Conservation (phyloP, 2,113 vertebrate genomes). For the Empidonax traillii region DNA sequence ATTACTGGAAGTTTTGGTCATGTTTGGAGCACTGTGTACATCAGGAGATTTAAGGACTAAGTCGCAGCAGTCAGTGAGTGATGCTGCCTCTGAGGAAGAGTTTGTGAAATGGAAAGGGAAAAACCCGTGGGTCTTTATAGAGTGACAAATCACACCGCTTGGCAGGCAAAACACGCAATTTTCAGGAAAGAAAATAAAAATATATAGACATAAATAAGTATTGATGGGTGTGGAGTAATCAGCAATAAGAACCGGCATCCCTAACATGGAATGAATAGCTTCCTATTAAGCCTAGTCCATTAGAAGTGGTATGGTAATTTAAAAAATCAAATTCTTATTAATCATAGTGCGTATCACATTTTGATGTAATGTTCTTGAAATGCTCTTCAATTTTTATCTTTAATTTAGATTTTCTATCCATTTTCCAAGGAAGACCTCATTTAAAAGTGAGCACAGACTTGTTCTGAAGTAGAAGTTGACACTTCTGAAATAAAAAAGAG, state of each 20-base stretch:
- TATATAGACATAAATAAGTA: background rate
- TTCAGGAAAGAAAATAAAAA: slow-evolving; percentile 26
- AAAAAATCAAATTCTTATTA: background rate
- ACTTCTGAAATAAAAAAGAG: background rate
- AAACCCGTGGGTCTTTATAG: background rate
- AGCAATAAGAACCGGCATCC: background rate
- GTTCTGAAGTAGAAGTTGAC: background rate
- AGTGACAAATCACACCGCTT: background rate
- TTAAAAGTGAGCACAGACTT: background rate
- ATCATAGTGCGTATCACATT: background rate
- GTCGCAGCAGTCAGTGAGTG: background rate
- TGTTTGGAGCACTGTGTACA: rapidly evolving
- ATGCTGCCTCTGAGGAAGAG: background rate
- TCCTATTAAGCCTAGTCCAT: background rate
- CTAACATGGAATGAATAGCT: background rate
- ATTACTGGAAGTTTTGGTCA: background rate
- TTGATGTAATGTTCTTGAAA: background rate
- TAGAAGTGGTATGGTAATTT: background rate
- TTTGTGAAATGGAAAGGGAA: background rate
- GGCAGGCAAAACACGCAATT: background rate
- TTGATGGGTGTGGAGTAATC: background rate
- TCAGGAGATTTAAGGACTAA: background rate
- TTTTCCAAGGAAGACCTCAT: background rate
- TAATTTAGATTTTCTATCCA: background rate
- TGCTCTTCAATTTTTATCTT: background rate